A percentile compares a stretch with the other conserved stretches of the same genome.
Evolutionary conservation across 2,888 invertebrate species (phyloP).

Genomic region (Acanthacorydalis orientalis): DNA sequence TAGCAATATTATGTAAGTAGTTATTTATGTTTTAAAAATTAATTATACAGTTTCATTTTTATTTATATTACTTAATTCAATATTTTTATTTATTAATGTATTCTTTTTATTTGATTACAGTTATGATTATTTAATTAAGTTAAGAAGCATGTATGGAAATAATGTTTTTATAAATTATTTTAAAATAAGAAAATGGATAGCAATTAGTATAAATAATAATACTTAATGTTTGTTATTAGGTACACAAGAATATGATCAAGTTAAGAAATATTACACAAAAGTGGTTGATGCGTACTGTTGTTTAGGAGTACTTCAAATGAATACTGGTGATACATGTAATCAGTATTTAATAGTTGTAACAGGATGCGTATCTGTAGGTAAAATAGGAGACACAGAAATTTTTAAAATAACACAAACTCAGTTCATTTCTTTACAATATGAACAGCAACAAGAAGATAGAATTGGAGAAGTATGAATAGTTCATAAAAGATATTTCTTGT

Average conservation of each 20-base stretch:
- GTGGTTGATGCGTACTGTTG: slow-evolving; percentile 91
- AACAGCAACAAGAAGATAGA: slow-evolving; percentile 39
- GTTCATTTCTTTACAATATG: slow-evolving; percentile 73
- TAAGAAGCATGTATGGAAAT: neutral
- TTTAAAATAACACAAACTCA: slow-evolving; percentile 87
- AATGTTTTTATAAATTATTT: neutral
- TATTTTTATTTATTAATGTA: neutral
- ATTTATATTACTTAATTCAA: neutral
- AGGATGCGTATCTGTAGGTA: slow-evolving; percentile 92
- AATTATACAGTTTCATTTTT: neutral
- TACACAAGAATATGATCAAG: slow-evolving; percentile 72
- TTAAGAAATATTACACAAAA: slow-evolving; percentile 80
- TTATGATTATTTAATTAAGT: neutral
- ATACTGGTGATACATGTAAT: slow-evolving; percentile 68
- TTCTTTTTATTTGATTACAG: neutral
- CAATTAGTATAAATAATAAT: neutral
- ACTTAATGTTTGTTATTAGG: slow-evolving; percentile 28
- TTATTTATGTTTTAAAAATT: neutral
- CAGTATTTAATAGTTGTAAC: slow-evolving; percentile 86
- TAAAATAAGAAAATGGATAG: too few species aligned
- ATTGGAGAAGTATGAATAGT: slow-evolving; percentile 31
- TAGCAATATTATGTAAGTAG: slow-evolving; percentile 61
- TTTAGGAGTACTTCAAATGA: slow-evolving; percentile 80
- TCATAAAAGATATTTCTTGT: neutral
- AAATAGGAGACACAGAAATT: slow-evolving; percentile 86